Base-by-base conservation (phyloP, 1,140 invertebrate species). In the Cotesia chilonis region DNA sequence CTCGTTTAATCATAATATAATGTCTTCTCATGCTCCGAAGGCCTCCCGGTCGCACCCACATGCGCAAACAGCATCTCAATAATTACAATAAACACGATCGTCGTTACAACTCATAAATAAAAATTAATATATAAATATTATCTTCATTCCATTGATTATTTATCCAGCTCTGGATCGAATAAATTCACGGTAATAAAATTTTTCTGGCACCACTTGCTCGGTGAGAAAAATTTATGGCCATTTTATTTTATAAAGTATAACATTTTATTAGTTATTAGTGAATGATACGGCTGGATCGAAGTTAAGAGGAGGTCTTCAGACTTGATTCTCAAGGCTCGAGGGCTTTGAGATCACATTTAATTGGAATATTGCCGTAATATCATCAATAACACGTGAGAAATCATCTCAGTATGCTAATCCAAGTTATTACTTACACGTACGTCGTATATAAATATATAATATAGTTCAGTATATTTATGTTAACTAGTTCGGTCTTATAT, bases 361-460 rank as follows among this genome's bases (percentile, higher is more conserved):
- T 65, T 65, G 38, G 12, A 38, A 65, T 61, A 20, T n/a, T 14
- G 17, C 38, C 41, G 63, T 37, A 65, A 47, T 47, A 20, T 65
- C 63, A 65, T 65, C 63, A 14, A 35, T 14, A 28, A 54, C 38
- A 41, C 47, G 64, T 51, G 38, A 66, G 41, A 66, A 51, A 66
- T 66, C 64, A 66, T 66, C 64, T 66, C 20, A 28, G 41, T 28
- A 66, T 66, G 64, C 41, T 66, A 66, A 66, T 66, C 52, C 41
- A 4, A 10, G 10, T n/a, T 52, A 35, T 20, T 14, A 38, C 20
- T 52, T 52, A 28, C 2, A 28, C 28, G 28, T 28, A 28, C 28
- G 28, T 28, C 28, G 28, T 28, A 66, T 37, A 14, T 65, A 41
- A 3, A 63, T 63, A 2, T 36, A 38, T 35, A 36, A n/a, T 12